These are phyloP conservation scores for Paramormyrops kingsleyae DNA, from an alignment of 2,113 vertebrate species.

Conservation along the genomic window DNA sequence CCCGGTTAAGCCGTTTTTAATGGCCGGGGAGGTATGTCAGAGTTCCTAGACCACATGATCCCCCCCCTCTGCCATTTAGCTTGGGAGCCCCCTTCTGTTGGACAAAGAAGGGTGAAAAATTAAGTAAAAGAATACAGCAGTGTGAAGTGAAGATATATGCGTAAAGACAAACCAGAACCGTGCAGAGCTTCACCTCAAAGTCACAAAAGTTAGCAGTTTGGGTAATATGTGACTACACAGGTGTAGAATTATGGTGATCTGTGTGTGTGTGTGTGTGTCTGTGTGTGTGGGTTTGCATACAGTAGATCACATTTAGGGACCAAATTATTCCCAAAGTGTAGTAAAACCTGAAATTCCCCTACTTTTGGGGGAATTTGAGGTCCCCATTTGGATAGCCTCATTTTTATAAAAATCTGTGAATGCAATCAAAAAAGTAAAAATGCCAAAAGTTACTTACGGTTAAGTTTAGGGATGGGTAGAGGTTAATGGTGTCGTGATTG, in stretches of 20 bases:
- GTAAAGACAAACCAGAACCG: neutral
- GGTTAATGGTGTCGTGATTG: no score
- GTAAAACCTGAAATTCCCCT: no score
- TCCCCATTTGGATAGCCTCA: no score
- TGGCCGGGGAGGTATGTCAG: neutral
- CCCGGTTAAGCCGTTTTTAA: neutral
- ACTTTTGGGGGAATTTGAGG: no score
- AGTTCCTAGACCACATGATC: neutral
- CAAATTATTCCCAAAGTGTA: no score
- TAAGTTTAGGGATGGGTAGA: no score
- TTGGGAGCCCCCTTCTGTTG: neutral
- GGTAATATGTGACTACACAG: neutral
- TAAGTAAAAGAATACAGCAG: neutral
- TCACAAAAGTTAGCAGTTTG: neutral
- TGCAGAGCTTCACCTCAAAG: neutral
- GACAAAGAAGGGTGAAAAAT: neutral
- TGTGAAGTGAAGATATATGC: neutral
- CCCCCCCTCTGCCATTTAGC: neutral
- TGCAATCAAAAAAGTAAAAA: no score
- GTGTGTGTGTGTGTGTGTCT: neutral
- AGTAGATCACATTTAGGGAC: no score
- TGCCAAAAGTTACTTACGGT: no score
- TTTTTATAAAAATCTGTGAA: no score
- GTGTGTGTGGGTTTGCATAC: neutral
- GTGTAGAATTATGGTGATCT: neutral